Evolutionary conservation across 2,888 invertebrate species (phyloP).

Genomic region (Philhelius pedissequus): DNA sequence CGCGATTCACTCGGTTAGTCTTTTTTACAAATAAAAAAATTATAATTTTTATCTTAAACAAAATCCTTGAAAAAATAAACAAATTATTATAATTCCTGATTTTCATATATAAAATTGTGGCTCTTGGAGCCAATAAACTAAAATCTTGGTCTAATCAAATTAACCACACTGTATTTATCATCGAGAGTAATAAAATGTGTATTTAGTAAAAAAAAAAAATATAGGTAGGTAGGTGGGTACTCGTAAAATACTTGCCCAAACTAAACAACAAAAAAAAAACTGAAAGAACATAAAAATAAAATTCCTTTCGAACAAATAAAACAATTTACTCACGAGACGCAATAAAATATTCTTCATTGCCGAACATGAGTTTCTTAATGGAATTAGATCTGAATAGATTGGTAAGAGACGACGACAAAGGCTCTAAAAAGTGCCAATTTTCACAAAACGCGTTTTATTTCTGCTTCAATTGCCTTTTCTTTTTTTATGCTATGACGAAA

Average conservation of each 20-base stretch:
- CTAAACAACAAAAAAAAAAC: neutral
- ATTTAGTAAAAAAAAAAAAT: neutral
- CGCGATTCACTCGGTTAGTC: neutral
- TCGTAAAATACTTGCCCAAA: neutral
- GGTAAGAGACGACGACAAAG: neutral
- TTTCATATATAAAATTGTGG: too few species aligned
- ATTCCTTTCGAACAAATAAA: constrained; percentile 29
- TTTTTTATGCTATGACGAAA: neutral
- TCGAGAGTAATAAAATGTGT: neutral
- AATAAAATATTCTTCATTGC: constrained; percentile 52
- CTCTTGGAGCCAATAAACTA: too few species aligned
- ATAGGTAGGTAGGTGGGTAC: neutral
- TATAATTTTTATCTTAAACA: too few species aligned
- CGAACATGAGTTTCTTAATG: constrained; percentile 38
- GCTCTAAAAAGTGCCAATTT: neutral
- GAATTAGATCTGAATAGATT: neutral
- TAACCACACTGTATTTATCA: neutral
- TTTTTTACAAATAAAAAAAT: neutral
- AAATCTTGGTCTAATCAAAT: neutral
- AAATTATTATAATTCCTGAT: too few species aligned
- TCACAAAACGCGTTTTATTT: neutral
- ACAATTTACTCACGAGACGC: constrained; percentile 55
- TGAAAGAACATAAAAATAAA: neutral
- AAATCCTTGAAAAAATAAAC: too few species aligned
- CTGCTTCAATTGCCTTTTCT: neutral